Percentiles rank a stretch among this genome's conserved stretches.
Conservation (phyloP, 2,797 vertebrate species). For the Arvicola amphibius region DNA sequence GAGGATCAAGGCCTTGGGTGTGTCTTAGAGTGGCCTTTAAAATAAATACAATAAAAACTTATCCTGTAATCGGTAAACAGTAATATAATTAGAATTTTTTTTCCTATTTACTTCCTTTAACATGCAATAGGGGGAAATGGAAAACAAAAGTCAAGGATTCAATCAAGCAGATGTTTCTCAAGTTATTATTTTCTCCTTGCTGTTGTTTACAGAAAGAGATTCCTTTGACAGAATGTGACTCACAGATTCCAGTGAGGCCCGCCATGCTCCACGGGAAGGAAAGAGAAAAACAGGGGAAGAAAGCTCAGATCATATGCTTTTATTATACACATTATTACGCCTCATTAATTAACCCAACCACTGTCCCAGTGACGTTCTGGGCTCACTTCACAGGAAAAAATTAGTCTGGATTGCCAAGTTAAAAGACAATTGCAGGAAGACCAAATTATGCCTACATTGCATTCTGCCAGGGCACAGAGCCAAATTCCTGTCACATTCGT, state of each 20-base stretch:
- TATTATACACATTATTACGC: slow-evolving; percentile 92
- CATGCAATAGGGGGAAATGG: slow-evolving; percentile 89
- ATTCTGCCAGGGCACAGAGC: slow-evolving; percentile 92
- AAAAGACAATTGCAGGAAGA: slow-evolving; percentile 99
- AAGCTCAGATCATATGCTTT: slow-evolving; percentile 89
- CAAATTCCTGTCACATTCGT: slow-evolving; percentile 98
- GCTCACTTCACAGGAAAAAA: slow-evolving; percentile 91
- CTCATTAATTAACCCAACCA: slow-evolving; percentile 91
- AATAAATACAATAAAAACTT: slow-evolving; percentile 85
- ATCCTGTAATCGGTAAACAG: slow-evolving; percentile 87
- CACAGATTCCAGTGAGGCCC: slow-evolving; percentile 87
- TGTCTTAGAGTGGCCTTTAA: slow-evolving; percentile 68
- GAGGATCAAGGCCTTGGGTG: slow-evolving; percentile 67
- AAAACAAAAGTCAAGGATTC: slow-evolving; percentile 91
- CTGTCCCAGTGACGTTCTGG: slow-evolving; percentile 90
- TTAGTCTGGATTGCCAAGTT: slow-evolving; percentile 90
- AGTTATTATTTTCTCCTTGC: slow-evolving; percentile 85
- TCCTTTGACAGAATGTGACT: slow-evolving; percentile 87
- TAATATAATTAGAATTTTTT: slow-evolving; percentile 90
- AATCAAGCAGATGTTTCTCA: slow-evolving; percentile 90
- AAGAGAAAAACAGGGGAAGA: slow-evolving; percentile 86
- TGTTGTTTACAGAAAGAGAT: slow-evolving; percentile 87
- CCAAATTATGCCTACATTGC: slow-evolving; percentile 98
- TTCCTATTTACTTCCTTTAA: slow-evolving; percentile 91
- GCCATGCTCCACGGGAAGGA: slow-evolving; percentile 81